Base-by-base conservation (phyloP, 2,113 vertebrate species). In the Siniperca chuatsi region DNA sequence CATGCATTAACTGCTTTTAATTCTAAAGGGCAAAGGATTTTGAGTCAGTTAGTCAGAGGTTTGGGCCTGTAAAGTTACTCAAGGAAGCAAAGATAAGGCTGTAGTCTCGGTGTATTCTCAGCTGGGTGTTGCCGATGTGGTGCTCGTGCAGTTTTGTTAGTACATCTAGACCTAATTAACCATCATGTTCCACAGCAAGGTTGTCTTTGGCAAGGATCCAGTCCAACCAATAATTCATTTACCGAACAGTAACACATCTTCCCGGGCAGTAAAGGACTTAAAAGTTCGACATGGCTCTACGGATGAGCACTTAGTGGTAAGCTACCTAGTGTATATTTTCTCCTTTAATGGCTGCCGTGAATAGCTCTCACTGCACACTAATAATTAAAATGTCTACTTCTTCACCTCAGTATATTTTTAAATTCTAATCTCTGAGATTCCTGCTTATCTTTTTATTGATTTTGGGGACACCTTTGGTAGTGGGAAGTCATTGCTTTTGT, bases 151-250 rank as follows among this genome's bases (percentile, higher is more conserved):
- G 87, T 91, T 94, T 91, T 94, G 90, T 92, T 92, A 85, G 90
- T 90, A 87, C 91, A 93, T 94, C 87, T 77, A 91, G 88, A 88
- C 87, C 90, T 92, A 92, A 94, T 95, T 93, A 94, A 91, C 89
- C 90, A 86, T 70, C 87, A 79, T 92, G 92, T 90, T 92, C 84
- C 88, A 88, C 85, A 87, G 91, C 84, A 79, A 92, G 83, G 90
- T 93, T 94, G 87, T 93, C 88, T 94, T 92, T 91, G 91, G 92
- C 90, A 72, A 72, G 73, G 72, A 78, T 93, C 93, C 92, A 93
- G 85, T 72, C 52, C 65, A 84, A 85, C 91, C 90, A 92, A 92
- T 94, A 90, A 93, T 91, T 93, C 79, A 93, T 92, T 93, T 88
- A 89, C 76, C 40, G 58, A 90, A 91, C 83, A 86, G 87, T 83